Conservation (phyloP, 2,113 vertebrate species). For the Mus musculus region DNA sequence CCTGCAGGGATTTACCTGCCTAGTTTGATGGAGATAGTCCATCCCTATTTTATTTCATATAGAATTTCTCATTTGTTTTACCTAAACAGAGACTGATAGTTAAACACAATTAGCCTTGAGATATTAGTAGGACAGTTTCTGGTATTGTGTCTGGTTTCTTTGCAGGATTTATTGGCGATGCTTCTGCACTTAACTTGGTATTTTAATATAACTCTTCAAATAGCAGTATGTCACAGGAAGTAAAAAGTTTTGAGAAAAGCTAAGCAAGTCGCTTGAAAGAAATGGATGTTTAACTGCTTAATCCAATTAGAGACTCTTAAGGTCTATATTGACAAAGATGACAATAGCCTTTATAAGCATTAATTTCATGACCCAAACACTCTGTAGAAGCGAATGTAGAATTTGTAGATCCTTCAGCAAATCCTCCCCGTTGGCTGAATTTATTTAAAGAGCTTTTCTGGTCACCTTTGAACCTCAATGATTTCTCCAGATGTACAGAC, state of each 20-base stretch:
- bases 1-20: slow-evolving; percentile 57
- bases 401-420: slow-evolving; percentile 83
- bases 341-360: slow-evolving; percentile 51
- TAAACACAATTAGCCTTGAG: neutral
- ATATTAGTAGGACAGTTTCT: slow-evolving; percentile 54
- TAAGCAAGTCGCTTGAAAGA: slow-evolving; percentile 69
- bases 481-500: slow-evolving; percentile 97
- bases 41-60: slow-evolving; percentile 66
- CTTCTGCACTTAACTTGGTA: slow-evolving; percentile 1
- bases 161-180: slow-evolving; percentile 32
- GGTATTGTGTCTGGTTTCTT: slow-evolving; percentile 42
- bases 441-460: slow-evolving; percentile 94
- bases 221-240: slow-evolving; percentile 58
- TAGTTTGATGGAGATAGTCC: slow-evolving; percentile 64
- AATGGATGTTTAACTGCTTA: slow-evolving; percentile 69
- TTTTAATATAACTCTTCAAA: slow-evolving; percentile 63
- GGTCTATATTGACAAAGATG: slow-evolving; percentile 68
- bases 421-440: slow-evolving; percentile 86
- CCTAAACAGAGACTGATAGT: slow-evolving; percentile 53
- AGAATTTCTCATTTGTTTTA: slow-evolving; percentile 68
- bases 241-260: neutral
- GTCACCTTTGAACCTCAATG: slow-evolving; percentile 92
- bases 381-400: slow-evolving; percentile 74
- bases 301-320: slow-evolving; percentile 80
- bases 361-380: slow-evolving; percentile 78